phyloP scores from a whole-genome alignment of 2,888 invertebrate species.

The Mythimna albipuncta region DNA sequence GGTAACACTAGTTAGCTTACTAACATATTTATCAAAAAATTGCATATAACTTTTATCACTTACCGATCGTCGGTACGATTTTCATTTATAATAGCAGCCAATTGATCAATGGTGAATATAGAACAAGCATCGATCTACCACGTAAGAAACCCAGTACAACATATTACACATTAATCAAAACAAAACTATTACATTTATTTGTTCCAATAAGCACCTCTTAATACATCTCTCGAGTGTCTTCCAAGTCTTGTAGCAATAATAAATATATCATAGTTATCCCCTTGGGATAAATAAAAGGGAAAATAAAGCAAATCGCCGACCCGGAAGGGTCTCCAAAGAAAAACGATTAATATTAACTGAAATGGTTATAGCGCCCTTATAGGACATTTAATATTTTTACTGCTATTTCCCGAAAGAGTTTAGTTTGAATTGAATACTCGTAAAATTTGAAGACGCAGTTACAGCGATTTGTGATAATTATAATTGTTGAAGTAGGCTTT shows the following conservation, averaged over 20 bases:
- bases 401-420: slow-evolving; percentile 85
- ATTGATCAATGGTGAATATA: not conserved
- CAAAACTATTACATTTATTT: slow-evolving; percentile 59
- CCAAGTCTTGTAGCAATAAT: slow-evolving; percentile 86
- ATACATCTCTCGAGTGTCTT: slow-evolving; percentile 88
- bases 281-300: slow-evolving; percentile 87
- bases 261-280: slow-evolving; percentile 90
- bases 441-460: slow-evolving; percentile 63
- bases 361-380: slow-evolving; percentile 87
- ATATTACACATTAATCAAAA: slow-evolving; percentile 59
- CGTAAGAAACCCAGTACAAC: slow-evolving; percentile 13
- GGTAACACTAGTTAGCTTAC: too few species aligned
- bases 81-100: not conserved
- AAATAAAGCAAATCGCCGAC: slow-evolving; percentile 88
- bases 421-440: slow-evolving; percentile 77
- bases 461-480: slow-evolving; percentile 62
- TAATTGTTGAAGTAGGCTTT: slow-evolving; percentile 59
- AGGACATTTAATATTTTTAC: slow-evolving; percentile 88
- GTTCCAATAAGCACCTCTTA: slow-evolving; percentile 79
- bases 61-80: too few species aligned
- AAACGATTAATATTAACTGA: slow-evolving; percentile 91
- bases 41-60: too few species aligned
- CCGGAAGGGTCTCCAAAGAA: slow-evolving; percentile 89
- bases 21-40: too few species aligned
- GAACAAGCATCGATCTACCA: not conserved